phyloP scores from a whole-genome alignment of 2,113 vertebrate species.

The Elaphurus davidianus region DNA sequence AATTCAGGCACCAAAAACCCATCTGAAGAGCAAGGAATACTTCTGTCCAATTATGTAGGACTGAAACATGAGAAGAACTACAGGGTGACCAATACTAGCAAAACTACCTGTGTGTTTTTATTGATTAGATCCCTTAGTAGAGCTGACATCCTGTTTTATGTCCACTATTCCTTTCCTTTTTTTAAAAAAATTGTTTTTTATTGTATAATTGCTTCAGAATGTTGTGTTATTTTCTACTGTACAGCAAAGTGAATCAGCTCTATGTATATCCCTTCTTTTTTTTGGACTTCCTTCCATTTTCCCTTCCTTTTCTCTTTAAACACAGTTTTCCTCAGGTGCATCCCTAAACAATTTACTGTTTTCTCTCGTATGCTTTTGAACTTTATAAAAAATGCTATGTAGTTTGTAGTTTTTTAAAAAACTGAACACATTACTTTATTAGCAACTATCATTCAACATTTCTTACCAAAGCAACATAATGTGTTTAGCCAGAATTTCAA shows the following conservation, averaged over 20 bases:
- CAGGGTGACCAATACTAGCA: neutral
- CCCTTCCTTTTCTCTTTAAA: neutral
- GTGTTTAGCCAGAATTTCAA: neutral
- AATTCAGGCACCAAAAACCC: neutral
- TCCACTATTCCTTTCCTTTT: neutral
- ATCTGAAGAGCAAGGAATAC: neutral
- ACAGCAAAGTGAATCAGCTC: neutral
- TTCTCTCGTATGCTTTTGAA: neutral
- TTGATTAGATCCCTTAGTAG: neutral
- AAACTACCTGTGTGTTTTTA: neutral
- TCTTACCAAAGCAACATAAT: neutral
- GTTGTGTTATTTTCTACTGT: neutral
- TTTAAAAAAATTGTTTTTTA: neutral
- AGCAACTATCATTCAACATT: constrained; percentile 10
- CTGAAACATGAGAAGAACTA: neutral
- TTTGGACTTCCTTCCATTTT: neutral
- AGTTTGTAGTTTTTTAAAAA: neutral
- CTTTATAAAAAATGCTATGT: neutral
- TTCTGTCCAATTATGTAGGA: neutral
- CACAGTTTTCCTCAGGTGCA: neutral
- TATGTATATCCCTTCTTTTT: neutral
- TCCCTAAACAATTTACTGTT: neutral
- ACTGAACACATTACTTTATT: neutral
- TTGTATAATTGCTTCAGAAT: neutral
- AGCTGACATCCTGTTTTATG: neutral